These are phyloP conservation scores for Apodemus agrarius DNA, from an alignment of 2,797 vertebrate genomes.

Conservation along the genomic window DNA sequence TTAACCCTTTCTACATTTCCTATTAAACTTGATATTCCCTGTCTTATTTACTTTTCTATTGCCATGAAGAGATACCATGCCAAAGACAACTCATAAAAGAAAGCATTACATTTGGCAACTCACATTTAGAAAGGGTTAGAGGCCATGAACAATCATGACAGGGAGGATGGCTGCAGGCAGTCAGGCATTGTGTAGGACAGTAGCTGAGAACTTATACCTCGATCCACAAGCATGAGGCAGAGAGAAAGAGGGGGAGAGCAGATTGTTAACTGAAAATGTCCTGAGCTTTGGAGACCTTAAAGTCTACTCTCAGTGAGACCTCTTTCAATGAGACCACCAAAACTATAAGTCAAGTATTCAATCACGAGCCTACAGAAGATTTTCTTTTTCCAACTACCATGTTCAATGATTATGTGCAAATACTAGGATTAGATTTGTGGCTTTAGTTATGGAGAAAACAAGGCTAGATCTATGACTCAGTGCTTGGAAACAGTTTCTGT, in stretches of 20 bases:
- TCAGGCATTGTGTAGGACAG: too few species aligned
- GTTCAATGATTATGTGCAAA: background rate
- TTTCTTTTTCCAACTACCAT: background rate
- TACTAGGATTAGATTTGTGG: background rate
- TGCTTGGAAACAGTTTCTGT: background rate
- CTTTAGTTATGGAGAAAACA: background rate
- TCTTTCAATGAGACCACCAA: background rate
- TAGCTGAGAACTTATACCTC: background rate
- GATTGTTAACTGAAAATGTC: background rate
- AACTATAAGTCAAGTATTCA: background rate
- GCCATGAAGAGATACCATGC: background rate
- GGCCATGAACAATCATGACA: too few species aligned
- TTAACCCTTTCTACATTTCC: background rate
- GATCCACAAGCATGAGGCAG: background rate
- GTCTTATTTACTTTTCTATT: background rate
- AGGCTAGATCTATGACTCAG: background rate
- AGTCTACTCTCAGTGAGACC: background rate
- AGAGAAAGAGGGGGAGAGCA: background rate
- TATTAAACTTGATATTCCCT: background rate
- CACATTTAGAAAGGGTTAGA: background rate
- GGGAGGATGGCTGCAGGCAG: background rate
- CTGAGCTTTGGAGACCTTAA: background rate
- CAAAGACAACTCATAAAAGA: background rate
- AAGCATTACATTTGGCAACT: background rate
- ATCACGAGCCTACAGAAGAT: background rate